Evolutionary conservation across 1,140 invertebrate species (phyloP).

Genomic region (Stenopsyche tienmushanensis): DNA sequence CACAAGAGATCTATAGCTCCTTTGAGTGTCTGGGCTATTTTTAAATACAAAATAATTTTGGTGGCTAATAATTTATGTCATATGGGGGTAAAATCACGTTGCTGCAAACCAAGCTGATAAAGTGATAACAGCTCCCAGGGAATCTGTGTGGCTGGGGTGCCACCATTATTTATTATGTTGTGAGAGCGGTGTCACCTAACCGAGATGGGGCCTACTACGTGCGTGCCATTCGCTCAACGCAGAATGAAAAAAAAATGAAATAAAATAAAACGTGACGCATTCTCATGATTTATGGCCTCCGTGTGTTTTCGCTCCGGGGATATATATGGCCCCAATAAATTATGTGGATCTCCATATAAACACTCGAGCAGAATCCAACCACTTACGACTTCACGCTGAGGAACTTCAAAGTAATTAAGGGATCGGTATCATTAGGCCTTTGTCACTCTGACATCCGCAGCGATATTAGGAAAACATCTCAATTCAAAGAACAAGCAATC

Average conservation of each 20-base stretch:
- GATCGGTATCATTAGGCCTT: constrained; percentile 11
- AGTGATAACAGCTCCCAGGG: constrained; percentile 18
- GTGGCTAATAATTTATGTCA: too few species aligned
- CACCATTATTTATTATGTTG: constrained; percentile 3
- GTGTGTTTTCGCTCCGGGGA: constrained; percentile 24
- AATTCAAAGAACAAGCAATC: too few species aligned
- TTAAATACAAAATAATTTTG: too few species aligned
- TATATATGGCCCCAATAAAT: constrained; percentile 24
- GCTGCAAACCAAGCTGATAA: constrained; percentile 9
- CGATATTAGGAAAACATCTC: too few species aligned
- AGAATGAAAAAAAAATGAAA: constrained; percentile 16
- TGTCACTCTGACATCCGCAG: background rate
- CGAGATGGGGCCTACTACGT: background rate
- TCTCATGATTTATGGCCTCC: constrained; percentile 24
- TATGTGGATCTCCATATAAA: constrained; percentile 19
- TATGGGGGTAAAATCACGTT: background rate
- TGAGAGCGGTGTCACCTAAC: constrained; percentile 12
- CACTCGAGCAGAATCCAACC: background rate
- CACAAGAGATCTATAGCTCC: too few species aligned
- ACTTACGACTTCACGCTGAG: constrained; percentile 5
- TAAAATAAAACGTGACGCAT: constrained; percentile 22
- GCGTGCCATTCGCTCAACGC: background rate
- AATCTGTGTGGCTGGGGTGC: constrained; percentile 6
- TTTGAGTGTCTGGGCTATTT: too few species aligned
- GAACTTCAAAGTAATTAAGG: constrained; percentile 21